Base-by-base conservation (phyloP, 2,888 invertebrate species). In the Molorchus minor region DNA sequence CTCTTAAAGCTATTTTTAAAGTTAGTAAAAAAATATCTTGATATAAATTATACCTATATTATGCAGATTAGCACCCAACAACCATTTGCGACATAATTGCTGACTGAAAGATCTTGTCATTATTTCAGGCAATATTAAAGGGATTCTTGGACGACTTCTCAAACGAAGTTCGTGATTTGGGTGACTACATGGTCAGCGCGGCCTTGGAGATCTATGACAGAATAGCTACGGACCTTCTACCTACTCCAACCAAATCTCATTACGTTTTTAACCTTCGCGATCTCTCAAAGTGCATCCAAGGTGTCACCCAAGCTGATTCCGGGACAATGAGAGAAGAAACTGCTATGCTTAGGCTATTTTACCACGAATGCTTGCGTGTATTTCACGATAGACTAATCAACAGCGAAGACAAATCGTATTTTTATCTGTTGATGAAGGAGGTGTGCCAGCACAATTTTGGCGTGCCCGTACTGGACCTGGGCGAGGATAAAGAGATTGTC, bases 201-300 rank as follows among this genome's bases (percentile, higher is more conserved):
- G 89, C 94, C 0, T 91, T 96, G 36, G 91, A 92, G 45, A 84
- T 96, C 1, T 97, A 96, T 76, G 84, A 87, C 64, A 87, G 89
- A 71, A 93, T 95, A 40, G 87, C 90, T 12, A 81, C 85, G 0
- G 92, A 92, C 71, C 85, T 97, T 67, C 80, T 96, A 20, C 96
- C 96, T 0, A 96, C 96, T 0, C 96, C 96, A 0, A 88, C 92
- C 19, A 96, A 95, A 78, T 93, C 93, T 0, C 96, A 96, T 80
- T 96, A 97, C 75, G 88, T 96, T 10, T 97, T 96, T 79, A 97
- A 96, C 80, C 81, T 96, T 69, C 84, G 96, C 41, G 95, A 96
- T 82, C 83, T 96, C 35, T 94, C 95, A 7, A 96, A 95, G 79
- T 93, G 93, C 61, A 85, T 95, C 71, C 95, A 95, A 81, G 95